These are phyloP conservation scores for Drosophila bipectinata DNA, from an alignment of 1,140 invertebrate species.

Conservation along the genomic window DNA sequence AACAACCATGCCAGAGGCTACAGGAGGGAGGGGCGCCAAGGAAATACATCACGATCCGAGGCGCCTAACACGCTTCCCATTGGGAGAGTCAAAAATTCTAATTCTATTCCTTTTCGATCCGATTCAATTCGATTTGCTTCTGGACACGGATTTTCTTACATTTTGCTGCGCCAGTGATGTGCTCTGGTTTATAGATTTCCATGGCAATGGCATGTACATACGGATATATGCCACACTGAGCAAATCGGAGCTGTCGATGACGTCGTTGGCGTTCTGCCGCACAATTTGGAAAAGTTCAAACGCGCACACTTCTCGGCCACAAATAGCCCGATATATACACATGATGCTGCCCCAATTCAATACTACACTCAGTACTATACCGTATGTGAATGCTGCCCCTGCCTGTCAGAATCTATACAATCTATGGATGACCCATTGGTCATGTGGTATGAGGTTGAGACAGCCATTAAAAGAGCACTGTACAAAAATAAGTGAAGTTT, in stretches of 20 bases:
- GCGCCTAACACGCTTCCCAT: slow-evolving; percentile 72
- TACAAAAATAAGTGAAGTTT: background rate
- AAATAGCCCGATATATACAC: slow-evolving; percentile 55
- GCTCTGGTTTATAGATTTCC: slow-evolving; percentile 53
- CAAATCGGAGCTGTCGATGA: slow-evolving; percentile 47
- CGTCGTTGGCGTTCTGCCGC: slow-evolving; percentile 53
- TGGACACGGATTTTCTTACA: slow-evolving; percentile 2
- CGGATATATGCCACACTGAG: slow-evolving; percentile 3
- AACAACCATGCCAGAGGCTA: slow-evolving; percentile 42
- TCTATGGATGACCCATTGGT: slow-evolving; percentile 25
- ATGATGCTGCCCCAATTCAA: slow-evolving; percentile 49
- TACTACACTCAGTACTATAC: slow-evolving; percentile 16
- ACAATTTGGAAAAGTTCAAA: slow-evolving; percentile 71
- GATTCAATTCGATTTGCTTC: slow-evolving; percentile 11
- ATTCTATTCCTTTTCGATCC: slow-evolving; percentile 24
- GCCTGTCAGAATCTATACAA: slow-evolving; percentile 13
- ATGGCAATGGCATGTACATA: slow-evolving; percentile 46
- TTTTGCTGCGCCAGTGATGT: slow-evolving; percentile 25
- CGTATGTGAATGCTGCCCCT: slow-evolving; percentile 11
- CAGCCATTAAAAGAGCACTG: slow-evolving; percentile 11
- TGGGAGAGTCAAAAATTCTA: slow-evolving; percentile 60
- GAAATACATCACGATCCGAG: slow-evolving; percentile 46
- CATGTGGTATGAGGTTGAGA: slow-evolving; percentile 40
- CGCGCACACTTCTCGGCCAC: slow-evolving; percentile 68
- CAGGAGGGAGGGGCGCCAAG: background rate